Percentiles rank a stretch among this genome's conserved stretches.
Conservation (phyloP, 2,797 vertebrate genomes). For the Sparidentex hasta region DNA sequence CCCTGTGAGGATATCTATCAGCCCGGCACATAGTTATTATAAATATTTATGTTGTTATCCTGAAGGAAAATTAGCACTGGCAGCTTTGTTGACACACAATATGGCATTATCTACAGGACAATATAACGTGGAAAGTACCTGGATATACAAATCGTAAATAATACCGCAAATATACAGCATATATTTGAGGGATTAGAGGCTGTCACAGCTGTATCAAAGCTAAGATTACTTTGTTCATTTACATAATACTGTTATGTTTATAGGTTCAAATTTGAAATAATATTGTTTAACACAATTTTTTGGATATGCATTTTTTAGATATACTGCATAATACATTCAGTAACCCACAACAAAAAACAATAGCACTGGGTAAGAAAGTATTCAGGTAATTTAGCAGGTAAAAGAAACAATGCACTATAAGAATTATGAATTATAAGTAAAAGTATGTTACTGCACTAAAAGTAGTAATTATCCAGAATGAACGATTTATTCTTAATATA, state of each 20-base stretch:
- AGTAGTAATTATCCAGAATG: neutral
- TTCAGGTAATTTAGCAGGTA: neutral
- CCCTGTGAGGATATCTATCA: conserved; percentile 54
- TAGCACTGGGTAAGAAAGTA: neutral
- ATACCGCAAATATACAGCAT: neutral
- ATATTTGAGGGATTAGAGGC: conserved; percentile 3
- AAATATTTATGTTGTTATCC: conserved; percentile 65
- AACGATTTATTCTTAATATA: too few species aligned
- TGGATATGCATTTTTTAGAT: neutral
- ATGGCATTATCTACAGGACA: conserved; percentile 21
- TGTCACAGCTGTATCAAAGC: neutral
- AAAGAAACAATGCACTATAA: neutral
- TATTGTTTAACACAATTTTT: neutral
- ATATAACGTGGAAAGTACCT: conserved; percentile 24
- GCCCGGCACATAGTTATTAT: conserved; percentile 26
- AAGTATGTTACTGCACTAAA: neutral
- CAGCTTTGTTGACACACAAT: conserved; percentile 49
- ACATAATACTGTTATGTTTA: neutral
- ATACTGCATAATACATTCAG: neutral
- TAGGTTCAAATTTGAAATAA: neutral
- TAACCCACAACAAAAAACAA: neutral
- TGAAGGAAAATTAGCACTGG: conserved; percentile 33
- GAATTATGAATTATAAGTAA: neutral
- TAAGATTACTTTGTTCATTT: conserved; percentile 27
- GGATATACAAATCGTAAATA: conserved; percentile 39